phyloP scores from a whole-genome alignment of 1,140 invertebrate genomes.

The Zaprionus kolodkinae region DNA sequence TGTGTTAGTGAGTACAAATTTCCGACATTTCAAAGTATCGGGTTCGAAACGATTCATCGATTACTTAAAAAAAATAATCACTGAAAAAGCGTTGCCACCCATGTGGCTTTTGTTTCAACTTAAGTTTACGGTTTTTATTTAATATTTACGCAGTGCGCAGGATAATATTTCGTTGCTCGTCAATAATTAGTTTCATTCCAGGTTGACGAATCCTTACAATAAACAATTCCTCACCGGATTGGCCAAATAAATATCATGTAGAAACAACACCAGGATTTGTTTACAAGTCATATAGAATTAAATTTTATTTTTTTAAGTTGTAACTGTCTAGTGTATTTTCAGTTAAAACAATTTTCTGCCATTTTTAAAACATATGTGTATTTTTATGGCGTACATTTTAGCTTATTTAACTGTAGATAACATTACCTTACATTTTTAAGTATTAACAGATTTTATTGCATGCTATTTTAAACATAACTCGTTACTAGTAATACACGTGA shows the following conservation, averaged over 20 bases:
- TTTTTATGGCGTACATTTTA: too few relatives aligned
- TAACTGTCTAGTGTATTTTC: too few relatives aligned
- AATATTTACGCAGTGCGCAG: not conserved
- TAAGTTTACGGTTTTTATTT: not conserved
- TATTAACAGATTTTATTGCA: not conserved
- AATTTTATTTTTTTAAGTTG: too few relatives aligned
- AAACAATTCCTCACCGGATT: too few relatives aligned
- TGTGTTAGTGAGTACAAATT: slow-evolving; percentile 41
- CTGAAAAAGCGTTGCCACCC: not conserved
- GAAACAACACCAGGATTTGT: too few relatives aligned
- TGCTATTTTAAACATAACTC: not conserved
- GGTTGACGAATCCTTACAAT: too few relatives aligned
- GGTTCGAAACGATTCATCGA: slow-evolving; percentile 18
- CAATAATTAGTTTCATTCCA: not conserved
- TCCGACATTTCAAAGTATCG: not conserved
- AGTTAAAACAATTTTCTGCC: too few relatives aligned
- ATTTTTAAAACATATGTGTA: too few relatives aligned
- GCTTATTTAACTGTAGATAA: too few relatives aligned
- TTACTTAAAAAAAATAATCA: not conserved
- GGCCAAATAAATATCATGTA: too few relatives aligned
- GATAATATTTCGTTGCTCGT: not conserved
- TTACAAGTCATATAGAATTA: too few relatives aligned
- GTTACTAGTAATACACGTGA: not conserved
- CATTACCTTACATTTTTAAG: too few relatives aligned
- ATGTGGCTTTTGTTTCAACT: not conserved